These are phyloP conservation scores for Anser brachyrhynchus DNA, from an alignment of 2,113 vertebrate genomes.

Conservation along the genomic window DNA sequence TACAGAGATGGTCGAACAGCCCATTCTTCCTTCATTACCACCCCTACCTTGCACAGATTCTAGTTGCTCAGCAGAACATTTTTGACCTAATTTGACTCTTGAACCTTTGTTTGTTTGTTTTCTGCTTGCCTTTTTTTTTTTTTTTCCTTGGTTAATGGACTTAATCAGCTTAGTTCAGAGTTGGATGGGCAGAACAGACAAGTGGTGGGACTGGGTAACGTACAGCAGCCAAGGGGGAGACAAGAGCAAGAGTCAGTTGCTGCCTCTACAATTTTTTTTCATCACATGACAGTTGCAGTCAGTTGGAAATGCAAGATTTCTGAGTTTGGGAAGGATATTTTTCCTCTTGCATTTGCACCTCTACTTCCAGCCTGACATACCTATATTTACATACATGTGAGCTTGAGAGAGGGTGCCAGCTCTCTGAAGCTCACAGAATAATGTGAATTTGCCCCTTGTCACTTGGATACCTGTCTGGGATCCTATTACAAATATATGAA, in stretches of 20 bases:
- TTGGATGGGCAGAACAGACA: background rate
- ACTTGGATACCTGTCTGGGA: background rate
- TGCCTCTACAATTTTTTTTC: background rate
- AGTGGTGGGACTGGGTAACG: background rate
- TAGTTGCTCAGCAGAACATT: background rate
- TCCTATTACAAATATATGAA: background rate
- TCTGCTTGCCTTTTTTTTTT: background rate
- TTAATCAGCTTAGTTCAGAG: background rate
- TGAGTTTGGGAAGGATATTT: background rate
- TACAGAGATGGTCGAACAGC: background rate
- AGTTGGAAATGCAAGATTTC: background rate
- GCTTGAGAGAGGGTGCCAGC: background rate
- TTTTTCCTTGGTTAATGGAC: background rate
- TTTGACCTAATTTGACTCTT: background rate
- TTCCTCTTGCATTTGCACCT: background rate
- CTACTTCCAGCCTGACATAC: background rate
- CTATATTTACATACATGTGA: accelerated
- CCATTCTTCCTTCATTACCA: background rate
- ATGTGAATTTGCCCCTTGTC: background rate
- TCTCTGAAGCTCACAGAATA: background rate
- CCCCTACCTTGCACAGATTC: background rate
- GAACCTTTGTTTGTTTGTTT: background rate
- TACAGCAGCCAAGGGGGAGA: background rate
- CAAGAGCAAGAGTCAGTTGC: background rate
- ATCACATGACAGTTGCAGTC: background rate